Evolutionary conservation across 2,888 invertebrate genomes (phyloP).

Genomic region (Crossocerus cetratus): DNA sequence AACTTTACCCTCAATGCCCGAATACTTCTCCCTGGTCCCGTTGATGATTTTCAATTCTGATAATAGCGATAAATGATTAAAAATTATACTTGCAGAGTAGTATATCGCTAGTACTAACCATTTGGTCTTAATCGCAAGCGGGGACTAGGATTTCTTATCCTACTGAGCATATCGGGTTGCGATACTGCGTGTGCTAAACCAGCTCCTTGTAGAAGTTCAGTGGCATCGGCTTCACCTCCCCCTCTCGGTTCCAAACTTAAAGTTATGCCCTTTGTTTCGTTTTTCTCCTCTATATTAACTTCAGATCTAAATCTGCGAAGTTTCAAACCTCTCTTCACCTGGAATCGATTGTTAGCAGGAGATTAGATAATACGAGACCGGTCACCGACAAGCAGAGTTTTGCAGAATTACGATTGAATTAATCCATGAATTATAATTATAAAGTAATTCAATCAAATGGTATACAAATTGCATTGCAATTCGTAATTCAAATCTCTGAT

Average conservation of each 20-base stretch:
- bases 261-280: constrained; percentile 65
- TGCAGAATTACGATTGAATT: no score
- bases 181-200: constrained; percentile 75
- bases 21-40: constrained; percentile 71
- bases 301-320: constrained; percentile 76
- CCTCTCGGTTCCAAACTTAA: constrained; percentile 72
- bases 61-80: constrained; percentile 26
- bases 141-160: constrained; percentile 69
- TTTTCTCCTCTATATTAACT: constrained; percentile 76
- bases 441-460: no score
- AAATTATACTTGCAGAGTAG: not conserved
- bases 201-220: constrained; percentile 74
- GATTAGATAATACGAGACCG: not conserved
- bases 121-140: constrained; percentile 66
- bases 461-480: no score
- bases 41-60: constrained; percentile 69
- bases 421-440: no score
- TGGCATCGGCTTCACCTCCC: constrained; percentile 75
- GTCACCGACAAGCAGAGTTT: no score
- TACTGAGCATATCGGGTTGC: constrained; percentile 75
- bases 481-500: no score
- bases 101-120: constrained; percentile 52
- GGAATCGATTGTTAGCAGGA: constrained; percentile 17
- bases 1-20: constrained; percentile 74
- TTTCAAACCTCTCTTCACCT: constrained; percentile 75